Evolutionary conservation across 2,797 vertebrate genomes (phyloP).

Genomic region (Pempheris klunzingeri): DNA sequence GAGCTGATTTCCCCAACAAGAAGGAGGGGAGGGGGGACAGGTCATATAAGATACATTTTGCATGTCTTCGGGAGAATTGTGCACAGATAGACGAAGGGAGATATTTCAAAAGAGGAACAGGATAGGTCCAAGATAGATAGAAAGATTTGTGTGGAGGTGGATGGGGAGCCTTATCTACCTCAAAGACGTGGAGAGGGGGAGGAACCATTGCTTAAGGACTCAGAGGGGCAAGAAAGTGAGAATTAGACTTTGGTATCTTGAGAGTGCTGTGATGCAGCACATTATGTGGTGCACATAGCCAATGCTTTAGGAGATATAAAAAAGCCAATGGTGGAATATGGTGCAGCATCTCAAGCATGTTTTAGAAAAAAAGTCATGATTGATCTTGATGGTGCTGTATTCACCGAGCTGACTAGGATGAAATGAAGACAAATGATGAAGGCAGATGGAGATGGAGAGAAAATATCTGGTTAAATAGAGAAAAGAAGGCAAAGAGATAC

Average conservation of each 20-base stretch:
- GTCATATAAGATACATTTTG: constrained; percentile 63
- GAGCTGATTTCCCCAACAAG: constrained; percentile 49
- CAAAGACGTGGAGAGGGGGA: constrained; percentile 44
- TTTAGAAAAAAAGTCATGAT: constrained; percentile 55
- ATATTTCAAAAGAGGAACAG: constrained; percentile 51
- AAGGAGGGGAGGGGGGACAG: constrained; percentile 28
- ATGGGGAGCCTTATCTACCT: constrained; percentile 62
- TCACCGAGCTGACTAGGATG: constrained; percentile 12
- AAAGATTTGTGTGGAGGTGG: constrained; percentile 38
- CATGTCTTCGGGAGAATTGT: constrained; percentile 53
- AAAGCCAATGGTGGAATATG: constrained; percentile 19
- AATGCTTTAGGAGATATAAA: constrained; percentile 35
- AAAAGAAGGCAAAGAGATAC: constrained; percentile 28
- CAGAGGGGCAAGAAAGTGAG: constrained; percentile 57
- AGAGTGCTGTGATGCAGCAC: constrained; percentile 40
- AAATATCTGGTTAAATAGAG: constrained; percentile 30
- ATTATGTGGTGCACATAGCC: constrained; percentile 44
- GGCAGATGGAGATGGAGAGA: constrained; percentile 28
- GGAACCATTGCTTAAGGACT: constrained; percentile 50
- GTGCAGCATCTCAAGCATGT: constrained; percentile 13
- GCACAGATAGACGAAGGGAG: constrained; percentile 40
- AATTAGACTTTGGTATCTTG: constrained; percentile 55
- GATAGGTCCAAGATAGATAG: constrained; percentile 49
- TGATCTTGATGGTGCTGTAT: constrained; percentile 45
- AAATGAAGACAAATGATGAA: constrained; percentile 58